Evolutionary conservation across 1,140 invertebrate species (phyloP).

Genomic region (Procambarus virginalis): DNA sequence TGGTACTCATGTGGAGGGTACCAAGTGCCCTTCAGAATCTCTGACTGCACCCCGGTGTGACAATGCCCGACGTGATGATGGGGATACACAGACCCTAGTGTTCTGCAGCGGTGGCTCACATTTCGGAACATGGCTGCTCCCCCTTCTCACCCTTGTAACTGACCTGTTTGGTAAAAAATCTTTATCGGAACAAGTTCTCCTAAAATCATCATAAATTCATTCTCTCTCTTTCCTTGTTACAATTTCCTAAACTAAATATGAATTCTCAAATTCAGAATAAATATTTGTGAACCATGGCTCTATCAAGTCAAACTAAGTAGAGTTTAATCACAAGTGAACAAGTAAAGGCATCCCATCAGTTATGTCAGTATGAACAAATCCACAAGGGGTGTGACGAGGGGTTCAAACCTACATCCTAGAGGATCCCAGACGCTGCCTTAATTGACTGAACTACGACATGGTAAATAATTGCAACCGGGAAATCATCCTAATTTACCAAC

Average conservation of each 20-base stretch:
- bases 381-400: too few relatives aligned
- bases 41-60: slow-evolving; percentile 22
- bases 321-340: too few relatives aligned
- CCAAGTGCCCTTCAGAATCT: slow-evolving; percentile 45
- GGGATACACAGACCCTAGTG: neutral
- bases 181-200: neutral
- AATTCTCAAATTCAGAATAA: too few relatives aligned
- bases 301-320: too few relatives aligned
- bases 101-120: neutral
- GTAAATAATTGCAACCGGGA: too few relatives aligned
- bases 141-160: neutral
- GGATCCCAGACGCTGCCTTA: too few relatives aligned
- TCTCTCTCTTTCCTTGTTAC: neutral
- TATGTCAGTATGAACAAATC: too few relatives aligned
- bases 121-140: neutral
- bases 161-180: neutral
- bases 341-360: too few relatives aligned
- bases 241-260: neutral
- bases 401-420: too few relatives aligned
- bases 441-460: too few relatives aligned
- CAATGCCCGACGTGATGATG: neutral
- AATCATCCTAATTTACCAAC: too few relatives aligned
- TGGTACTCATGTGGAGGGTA: slow-evolving; percentile 38
- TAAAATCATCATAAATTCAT: neutral
- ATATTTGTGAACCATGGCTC: too few relatives aligned